Base-by-base conservation (phyloP, 2,888 invertebrate species). In the Dicyrtoma fusca region DNA sequence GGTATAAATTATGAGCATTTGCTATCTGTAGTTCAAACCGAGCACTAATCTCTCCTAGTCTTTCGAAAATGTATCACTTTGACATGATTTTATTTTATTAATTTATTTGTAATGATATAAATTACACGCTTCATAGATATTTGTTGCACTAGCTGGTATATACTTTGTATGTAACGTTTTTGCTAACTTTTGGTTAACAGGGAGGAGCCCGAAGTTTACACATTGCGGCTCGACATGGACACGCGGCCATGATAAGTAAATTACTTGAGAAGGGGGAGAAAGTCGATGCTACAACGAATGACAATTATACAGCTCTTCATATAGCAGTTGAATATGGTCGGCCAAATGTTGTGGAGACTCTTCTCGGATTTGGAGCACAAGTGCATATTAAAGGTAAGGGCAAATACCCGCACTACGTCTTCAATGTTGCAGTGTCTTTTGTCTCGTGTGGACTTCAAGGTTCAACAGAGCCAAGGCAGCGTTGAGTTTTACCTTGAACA, bases 221-320 rank as follows among this genome's bases (percentile, higher is more conserved):
- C 85, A 96, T 97, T 0, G 99, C 99, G 0, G 97, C 98, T 13
- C 89, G 92, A 82, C 95, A 95, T 82, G 99, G 99, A 0, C 97
- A 98, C 83, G 95, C 96, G 5, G 95, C 96, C 34, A 97, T 98
- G 82, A 97, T 98, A 82, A 96, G 95, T 84, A 95, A 97, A 0
- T 86, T 99, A 53, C 86, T 99, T 73, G 93, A 94, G 83, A 95
- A 97, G 84, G 98, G 98, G 62, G 98, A 98, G 83, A 92, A 94
- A 84, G 97, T 98, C 0, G 96, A 97, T 83, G 92, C 95, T 55
- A 91, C 91, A 47, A 97, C 97, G 10, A 96, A 95, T 85, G 96
- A 98, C 82, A 96, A 97, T 84, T 97, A 95, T 84, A 99, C 99
- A 45, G 97, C 99, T 0, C 86, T 99, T 0, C 98, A 99, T 83